phyloP scores from a whole-genome alignment of 2,797 vertebrate species.

The Hemitrygon akajei region DNA sequence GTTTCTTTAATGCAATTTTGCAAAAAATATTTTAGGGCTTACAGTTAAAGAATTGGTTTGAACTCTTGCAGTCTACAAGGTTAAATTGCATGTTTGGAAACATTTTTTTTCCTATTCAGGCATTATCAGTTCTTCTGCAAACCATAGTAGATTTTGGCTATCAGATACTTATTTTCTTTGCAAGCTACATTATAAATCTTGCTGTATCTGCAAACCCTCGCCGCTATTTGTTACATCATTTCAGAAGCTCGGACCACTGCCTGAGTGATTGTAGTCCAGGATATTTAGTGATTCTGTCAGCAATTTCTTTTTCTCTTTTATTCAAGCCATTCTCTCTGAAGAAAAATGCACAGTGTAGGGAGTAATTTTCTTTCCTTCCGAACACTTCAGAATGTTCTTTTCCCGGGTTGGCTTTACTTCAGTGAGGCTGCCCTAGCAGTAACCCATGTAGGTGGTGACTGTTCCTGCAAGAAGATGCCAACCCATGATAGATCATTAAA shows the following conservation, averaged over 20 bases:
- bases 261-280: constrained; percentile 10
- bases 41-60: background rate
- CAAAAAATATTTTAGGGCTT: constrained; percentile 5
- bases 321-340: background rate
- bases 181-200: constrained; percentile 25
- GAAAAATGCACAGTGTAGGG: background rate
- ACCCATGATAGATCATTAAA: background rate
- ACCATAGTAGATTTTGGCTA: background rate
- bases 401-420: background rate
- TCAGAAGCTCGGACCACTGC: background rate
- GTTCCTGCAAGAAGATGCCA: background rate
- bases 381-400: background rate
- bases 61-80: background rate
- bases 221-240: constrained; percentile 11
- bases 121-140: constrained; percentile 19
- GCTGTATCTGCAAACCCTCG: constrained; percentile 23
- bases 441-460: background rate
- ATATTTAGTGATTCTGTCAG: constrained; percentile 25
- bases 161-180: constrained; percentile 15
- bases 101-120: background rate
- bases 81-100: constrained; percentile 18
- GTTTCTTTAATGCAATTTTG: constrained; percentile 1
- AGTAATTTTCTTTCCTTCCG: background rate
- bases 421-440: background rate
- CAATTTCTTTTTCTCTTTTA: background rate